Evolutionary conservation across 2,113 vertebrate species (phyloP).

Genomic region (Dromiciops gliroides): DNA sequence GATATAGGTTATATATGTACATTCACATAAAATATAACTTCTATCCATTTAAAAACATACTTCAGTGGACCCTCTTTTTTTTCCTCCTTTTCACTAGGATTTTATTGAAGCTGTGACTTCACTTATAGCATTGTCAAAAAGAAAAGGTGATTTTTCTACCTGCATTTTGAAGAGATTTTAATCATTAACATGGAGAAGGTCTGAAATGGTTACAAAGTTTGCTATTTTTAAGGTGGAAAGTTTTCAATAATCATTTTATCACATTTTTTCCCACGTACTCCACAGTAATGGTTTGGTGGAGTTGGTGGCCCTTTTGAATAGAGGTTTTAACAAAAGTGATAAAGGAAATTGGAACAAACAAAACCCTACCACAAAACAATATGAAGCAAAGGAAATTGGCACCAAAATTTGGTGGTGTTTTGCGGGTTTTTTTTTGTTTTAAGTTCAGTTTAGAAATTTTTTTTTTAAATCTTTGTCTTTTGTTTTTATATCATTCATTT

Average conservation of each 20-base stretch:
- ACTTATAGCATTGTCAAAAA: background rate
- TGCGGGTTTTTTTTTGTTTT: too few species aligned
- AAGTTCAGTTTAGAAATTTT: background rate
- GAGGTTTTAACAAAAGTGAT: background rate
- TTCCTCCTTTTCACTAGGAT: background rate
- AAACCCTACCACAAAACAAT: too few species aligned
- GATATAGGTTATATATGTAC: too few species aligned
- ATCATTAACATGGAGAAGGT: background rate
- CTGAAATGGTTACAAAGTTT: background rate
- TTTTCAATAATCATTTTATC: background rate
- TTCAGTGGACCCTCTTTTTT: background rate
- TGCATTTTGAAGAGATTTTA: background rate
- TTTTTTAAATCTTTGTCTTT: background rate
- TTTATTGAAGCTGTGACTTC: background rate
- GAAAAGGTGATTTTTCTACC: background rate
- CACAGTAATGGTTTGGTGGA: background rate
- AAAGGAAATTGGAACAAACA: too few species aligned
- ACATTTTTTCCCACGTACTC: background rate
- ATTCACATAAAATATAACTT: too few species aligned
- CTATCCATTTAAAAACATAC: background rate
- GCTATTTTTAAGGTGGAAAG: background rate
- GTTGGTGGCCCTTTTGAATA: background rate
- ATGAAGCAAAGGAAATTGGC: too few species aligned
- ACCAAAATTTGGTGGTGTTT: background rate
- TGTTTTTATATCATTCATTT: background rate